phyloP scores from a whole-genome alignment of 1,140 invertebrate species.

The Varroa destructor region DNA sequence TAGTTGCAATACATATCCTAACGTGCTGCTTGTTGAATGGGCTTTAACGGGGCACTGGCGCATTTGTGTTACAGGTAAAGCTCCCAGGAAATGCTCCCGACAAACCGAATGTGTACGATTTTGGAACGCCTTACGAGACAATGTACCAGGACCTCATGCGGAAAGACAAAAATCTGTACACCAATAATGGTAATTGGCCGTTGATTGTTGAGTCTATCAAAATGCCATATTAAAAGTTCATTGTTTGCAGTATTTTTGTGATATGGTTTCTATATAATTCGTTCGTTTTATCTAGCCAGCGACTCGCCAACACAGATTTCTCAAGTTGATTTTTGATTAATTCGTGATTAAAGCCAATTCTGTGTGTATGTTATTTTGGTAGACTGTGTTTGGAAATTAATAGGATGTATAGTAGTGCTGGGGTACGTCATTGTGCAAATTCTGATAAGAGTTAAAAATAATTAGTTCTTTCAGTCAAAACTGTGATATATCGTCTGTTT shows the following conservation, averaged over 20 bases:
- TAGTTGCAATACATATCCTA: too few relatives aligned
- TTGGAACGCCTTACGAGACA: constrained; percentile 85
- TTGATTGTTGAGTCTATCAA: constrained; percentile 39
- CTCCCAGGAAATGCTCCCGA: constrained; percentile 85
- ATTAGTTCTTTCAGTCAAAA: too few relatives aligned
- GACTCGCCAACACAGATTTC: not conserved
- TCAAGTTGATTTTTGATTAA: too few relatives aligned
- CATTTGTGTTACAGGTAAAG: constrained; percentile 52
- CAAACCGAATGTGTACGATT: constrained; percentile 95
- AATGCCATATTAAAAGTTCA: not conserved
- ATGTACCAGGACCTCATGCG: constrained; percentile 86
- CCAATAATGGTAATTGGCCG: constrained; percentile 27
- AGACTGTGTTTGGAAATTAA: too few relatives aligned
- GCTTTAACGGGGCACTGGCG: too few relatives aligned
- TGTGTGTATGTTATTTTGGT: too few relatives aligned
- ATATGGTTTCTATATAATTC: not conserved
- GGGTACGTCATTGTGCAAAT: too few relatives aligned
- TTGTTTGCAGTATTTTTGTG: constrained; percentile 21
- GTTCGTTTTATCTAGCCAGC: not conserved
- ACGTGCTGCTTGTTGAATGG: too few relatives aligned
- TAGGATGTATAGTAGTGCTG: too few relatives aligned
- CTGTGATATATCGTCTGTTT: constrained; percentile 44
- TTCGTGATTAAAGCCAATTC: too few relatives aligned
- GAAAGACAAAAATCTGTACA: constrained; percentile 45
- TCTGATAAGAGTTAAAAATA: too few relatives aligned